Percentiles rank a stretch among this genome's conserved stretches.
phyloP scores from a whole-genome alignment of 2,797 vertebrate species.

The Gobio occitaniae region DNA sequence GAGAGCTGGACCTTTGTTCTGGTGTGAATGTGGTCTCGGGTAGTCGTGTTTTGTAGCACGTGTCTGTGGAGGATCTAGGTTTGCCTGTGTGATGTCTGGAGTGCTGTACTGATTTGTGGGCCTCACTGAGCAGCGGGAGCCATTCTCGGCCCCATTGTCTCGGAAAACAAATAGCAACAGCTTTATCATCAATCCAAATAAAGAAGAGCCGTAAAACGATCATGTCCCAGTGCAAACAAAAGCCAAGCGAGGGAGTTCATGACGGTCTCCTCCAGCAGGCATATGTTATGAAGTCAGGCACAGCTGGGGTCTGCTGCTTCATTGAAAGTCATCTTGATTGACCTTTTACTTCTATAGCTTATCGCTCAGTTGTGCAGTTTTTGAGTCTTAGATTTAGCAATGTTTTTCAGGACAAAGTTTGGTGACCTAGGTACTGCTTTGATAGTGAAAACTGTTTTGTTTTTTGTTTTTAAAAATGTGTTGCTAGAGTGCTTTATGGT shows the following conservation, averaged over 20 bases:
- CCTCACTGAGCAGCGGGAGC: conserved; percentile 47
- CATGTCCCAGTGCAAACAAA: conserved; percentile 53
- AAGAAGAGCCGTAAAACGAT: conserved; percentile 35
- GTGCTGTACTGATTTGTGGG: conserved; percentile 40
- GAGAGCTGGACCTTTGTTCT: conserved; percentile 38
- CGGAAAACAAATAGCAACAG: conserved; percentile 60
- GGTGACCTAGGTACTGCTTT: neutral
- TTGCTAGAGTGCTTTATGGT: neutral
- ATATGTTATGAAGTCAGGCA: conserved; percentile 25
- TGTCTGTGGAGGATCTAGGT: conserved; percentile 40
- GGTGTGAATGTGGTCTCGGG: neutral
- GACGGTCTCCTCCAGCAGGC: conserved; percentile 17
- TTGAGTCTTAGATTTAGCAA: neutral
- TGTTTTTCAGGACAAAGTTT: neutral
- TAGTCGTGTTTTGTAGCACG: conserved; percentile 32
- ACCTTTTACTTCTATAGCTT: conserved; percentile 7
- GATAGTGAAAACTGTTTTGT: neutral
- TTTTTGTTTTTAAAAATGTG: neutral
- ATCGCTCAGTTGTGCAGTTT: neutral
- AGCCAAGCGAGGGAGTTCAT: conserved; percentile 24
- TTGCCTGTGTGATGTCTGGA: conserved; percentile 39
- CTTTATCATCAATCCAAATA: conserved; percentile 53
- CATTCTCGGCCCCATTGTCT: conserved; percentile 60
- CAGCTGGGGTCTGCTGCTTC: conserved; percentile 32
- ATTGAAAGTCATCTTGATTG: neutral